Percentiles rank a stretch among this genome's conserved stretches.
phyloP scores from a whole-genome alignment of 2,888 invertebrate genomes.

The Calameuta filiformis region DNA sequence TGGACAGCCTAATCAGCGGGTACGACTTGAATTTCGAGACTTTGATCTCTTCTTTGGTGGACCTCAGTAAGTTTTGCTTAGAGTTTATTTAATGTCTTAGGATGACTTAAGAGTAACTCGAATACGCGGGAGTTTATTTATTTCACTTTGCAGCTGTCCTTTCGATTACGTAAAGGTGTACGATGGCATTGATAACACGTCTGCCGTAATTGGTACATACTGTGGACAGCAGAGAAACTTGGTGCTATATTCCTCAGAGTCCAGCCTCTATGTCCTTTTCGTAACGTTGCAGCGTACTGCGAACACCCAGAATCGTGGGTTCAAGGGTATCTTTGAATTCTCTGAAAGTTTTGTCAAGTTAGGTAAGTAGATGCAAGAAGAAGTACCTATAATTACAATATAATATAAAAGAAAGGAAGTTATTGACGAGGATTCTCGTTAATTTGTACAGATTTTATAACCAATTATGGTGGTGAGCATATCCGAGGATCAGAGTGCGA shows the following conservation, averaged over 20 bases:
- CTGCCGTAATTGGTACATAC: constrained; percentile 94
- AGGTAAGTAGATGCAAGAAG: constrained; percentile 73
- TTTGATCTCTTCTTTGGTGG: constrained; percentile 99
- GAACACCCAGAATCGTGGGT: constrained; percentile 97
- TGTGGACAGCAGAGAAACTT: constrained; percentile 97
- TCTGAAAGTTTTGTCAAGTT: constrained; percentile 98
- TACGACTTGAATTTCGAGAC: constrained; percentile 95
- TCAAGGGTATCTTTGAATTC: constrained; percentile 98
- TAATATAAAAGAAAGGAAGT: not conserved
- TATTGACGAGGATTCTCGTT: not conserved
- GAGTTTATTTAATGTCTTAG: not conserved
- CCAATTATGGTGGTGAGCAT: constrained; percentile 93
- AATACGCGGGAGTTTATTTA: not conserved
- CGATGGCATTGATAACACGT: constrained; percentile 91
- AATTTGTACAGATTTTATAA: constrained; percentile 83
- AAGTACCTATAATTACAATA: not conserved
- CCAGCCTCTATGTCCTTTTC: constrained; percentile 91
- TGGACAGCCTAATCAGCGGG: constrained; percentile 89
- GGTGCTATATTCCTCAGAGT: constrained; percentile 94
- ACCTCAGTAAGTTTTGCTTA: constrained; percentile 86
- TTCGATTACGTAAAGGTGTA: constrained; percentile 98
- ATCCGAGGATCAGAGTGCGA: constrained; percentile 98
- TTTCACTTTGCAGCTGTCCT: constrained; percentile 82
- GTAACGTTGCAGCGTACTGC: constrained; percentile 90
- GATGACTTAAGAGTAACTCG: not conserved